Base-by-base conservation (phyloP, 2,113 vertebrate genomes). In the Struthidea cinerea region DNA sequence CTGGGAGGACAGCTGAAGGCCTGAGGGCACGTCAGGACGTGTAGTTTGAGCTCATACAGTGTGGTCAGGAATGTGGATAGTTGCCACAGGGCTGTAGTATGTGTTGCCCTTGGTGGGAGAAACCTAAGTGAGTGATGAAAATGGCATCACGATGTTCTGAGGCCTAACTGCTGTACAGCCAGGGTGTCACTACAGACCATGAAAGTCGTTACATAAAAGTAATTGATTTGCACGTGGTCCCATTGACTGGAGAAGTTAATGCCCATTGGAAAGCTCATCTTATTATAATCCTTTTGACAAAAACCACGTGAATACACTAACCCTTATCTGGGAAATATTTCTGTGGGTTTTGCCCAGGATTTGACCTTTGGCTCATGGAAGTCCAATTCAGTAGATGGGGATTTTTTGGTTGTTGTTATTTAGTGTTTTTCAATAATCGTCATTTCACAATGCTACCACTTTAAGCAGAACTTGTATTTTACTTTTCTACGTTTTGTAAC, bases 71-170 rank as follows among this genome's bases (percentile, higher is more conserved):
- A 56, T 7, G 33, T 60, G 35, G 7, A 14, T 14, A 26, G 22
- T 6, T 84, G 39, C 19, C 47, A 19, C 7, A n/a, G 44, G 30
- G 9, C 37, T 80, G 32, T 26, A 33, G n/a, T 8, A 12, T 16
- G 49, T 20, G 32, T 74, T 75, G 15, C 27, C 13, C 26, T 46
- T 70, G 35, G 39, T 53, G 46, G 35, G 33, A 55, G 23, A 64
- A 83, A 24, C 10, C 22, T 46, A 16, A 75, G 23, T 1, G 11
- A 30, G 11, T 53, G 37, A 24, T 57, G 26, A 44, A 73, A 78
- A 93, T 7, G 10, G 7, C 42, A 46, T 57, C 0, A 0, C 0
- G 0, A 16, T 33, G 13, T 78, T 86, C 55, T 42, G 76, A 84
- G 55, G 20, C 32, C 41, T 55, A 52, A 39, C 42, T 82, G 55